Evolutionary conservation across 2,797 vertebrate genomes (phyloP), one percentile per base, ranked within the genome.

Genomic region (Salarias fasciatus): DNA sequence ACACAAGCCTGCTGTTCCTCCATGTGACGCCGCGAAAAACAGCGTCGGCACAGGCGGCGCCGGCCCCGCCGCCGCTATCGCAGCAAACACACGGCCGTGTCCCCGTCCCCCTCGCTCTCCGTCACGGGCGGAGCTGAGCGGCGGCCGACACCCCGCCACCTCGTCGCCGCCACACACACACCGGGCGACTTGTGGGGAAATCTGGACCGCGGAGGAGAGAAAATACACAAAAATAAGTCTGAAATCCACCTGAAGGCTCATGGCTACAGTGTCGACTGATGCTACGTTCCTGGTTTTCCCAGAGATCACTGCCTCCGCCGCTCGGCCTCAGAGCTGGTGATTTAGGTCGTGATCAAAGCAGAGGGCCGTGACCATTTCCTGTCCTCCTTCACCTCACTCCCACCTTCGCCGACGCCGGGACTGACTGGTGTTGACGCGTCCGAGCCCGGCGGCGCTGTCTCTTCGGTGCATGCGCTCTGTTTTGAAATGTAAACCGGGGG

Each of bases 121-220:
- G 77, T 91, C 83, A 82, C 59, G 12, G 50, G 40, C 37, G 3
- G 62, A 79, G 75, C 71, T 75, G 53, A 90, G 45, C 73, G 12
- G 68, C 67, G 55, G 83, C 83, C 85, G 81, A 82, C 80, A 77
- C 77, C 78, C 75, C 80, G 87, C 83, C 85, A 78, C 58, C 1
- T 66, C 77, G 59, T 52, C 5, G 62, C 73, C 15, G 4, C 42
- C 66, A 69, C 68, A 65, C 51, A 56, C 31, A 58, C 36, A 5
- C 30, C 50, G 14, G 49, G 11, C 42, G 47, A 42, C 52, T 67
- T n/a, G 33, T 14, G 40, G 42, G 7, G 53, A 57, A 52, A 29
- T 40, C 42, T 38, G 37, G 13, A 62, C 42, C 35, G 29, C 33
- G 11, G 41, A 69, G 8, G 33, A 53, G 15, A 55, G n/a, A 40